Evolutionary conservation across 2,797 vertebrate species (phyloP).

Genomic region (Iguana delicatissima): DNA sequence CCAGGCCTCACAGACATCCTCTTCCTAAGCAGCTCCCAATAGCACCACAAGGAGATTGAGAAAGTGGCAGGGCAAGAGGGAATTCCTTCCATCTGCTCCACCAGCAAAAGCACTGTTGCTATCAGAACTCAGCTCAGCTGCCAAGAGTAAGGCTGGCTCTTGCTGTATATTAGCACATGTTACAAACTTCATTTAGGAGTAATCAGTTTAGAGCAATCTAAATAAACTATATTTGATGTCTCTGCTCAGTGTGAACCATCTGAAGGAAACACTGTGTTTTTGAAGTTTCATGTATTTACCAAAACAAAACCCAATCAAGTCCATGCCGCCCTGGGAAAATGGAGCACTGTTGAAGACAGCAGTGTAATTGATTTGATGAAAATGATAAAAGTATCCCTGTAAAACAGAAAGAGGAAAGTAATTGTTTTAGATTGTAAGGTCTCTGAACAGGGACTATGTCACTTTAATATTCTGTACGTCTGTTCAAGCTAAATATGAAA

Average conservation of each 20-base stretch:
- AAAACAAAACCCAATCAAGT: neutral
- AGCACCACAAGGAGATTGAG: neutral
- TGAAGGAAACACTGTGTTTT: neutral
- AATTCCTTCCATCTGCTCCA: neutral
- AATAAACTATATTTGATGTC: neutral
- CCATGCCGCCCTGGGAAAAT: neutral
- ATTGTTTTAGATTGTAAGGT: slow-evolving; percentile 5
- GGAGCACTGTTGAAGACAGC: neutral
- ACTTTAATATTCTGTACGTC: slow-evolving; percentile 15
- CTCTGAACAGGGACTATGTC: slow-evolving; percentile 1
- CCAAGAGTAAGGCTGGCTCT: neutral
- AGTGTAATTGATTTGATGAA: slow-evolving; percentile 2
- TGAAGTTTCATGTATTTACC: neutral
- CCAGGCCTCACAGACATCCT: neutral
- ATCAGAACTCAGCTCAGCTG: neutral
- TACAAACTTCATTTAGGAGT: neutral
- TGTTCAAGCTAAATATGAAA: slow-evolving; percentile 22
- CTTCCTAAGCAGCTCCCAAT: neutral
- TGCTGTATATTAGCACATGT: neutral
- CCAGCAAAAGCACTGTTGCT: neutral
- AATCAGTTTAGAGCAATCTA: neutral
- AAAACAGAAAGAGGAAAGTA: neutral
- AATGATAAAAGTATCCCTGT: neutral
- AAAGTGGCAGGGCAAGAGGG: neutral
- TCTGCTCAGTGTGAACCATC: slow-evolving; percentile 9